Percentiles rank a stretch among this genome's conserved stretches.
These are phyloP conservation scores for Drosophila ercepeae DNA, from an alignment of 1,140 invertebrate species.

Conservation along the genomic window DNA sequence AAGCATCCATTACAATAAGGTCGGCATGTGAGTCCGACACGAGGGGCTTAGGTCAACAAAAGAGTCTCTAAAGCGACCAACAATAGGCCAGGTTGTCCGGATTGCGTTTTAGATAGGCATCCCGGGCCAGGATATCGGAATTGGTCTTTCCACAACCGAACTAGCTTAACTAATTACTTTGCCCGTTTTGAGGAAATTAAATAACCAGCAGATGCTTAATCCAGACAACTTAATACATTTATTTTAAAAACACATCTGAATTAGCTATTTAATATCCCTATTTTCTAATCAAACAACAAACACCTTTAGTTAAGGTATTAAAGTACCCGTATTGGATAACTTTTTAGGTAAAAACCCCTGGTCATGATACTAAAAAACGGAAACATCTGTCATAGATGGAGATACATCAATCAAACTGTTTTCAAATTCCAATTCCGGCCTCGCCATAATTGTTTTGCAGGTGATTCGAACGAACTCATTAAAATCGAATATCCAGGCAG, in stretches of 20 bases:
- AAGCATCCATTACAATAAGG: conserved; percentile 27
- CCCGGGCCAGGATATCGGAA: conserved; percentile 14
- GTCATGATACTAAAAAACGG: background rate
- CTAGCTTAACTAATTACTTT: conserved; percentile 21
- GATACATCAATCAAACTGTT: conserved; percentile 22
- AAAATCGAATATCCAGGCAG: conserved; percentile 42
- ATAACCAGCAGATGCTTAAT: too few species aligned
- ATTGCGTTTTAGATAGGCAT: conserved; percentile 30
- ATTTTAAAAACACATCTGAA: too few species aligned
- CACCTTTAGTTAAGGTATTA: background rate
- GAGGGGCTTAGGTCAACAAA: conserved; percentile 36
- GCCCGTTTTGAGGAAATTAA: background rate
- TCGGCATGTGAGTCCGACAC: conserved; percentile 7
- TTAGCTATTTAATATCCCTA: too few species aligned
- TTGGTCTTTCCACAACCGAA: too few species aligned
- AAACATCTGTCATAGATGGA: conserved; percentile 22
- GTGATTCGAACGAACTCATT: conserved; percentile 44
- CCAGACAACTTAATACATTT: too few species aligned
- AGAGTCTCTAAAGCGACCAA: conserved; percentile 21
- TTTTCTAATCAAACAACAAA: background rate
- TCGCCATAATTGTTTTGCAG: conserved; percentile 46
- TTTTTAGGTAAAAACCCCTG: too few species aligned
- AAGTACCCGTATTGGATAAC: too few species aligned
- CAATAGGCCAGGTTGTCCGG: conserved; percentile 34
- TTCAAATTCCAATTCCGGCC: conserved; percentile 29